Conservation (phyloP, 2,113 vertebrate species). For the Prunella himalayana region DNA sequence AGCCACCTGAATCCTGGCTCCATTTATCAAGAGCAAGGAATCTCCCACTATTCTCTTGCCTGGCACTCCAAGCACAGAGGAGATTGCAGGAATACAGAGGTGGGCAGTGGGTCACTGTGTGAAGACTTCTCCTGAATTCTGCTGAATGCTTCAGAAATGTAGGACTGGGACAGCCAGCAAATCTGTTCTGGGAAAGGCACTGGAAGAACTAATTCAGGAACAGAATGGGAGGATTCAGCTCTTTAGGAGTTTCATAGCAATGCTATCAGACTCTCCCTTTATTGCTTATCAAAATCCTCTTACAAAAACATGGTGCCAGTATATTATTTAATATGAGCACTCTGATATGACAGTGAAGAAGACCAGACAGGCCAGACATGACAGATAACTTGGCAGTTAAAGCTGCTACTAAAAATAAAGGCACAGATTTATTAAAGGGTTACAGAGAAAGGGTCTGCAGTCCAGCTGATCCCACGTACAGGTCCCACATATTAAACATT, state of each 20-base stretch:
- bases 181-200: neutral
- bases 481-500: neutral
- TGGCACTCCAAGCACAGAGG: neutral
- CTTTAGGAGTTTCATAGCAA: neutral
- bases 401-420: conserved; percentile 44
- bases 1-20: neutral
- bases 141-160: neutral
- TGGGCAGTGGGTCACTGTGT: neutral
- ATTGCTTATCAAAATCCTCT: conserved; percentile 29
- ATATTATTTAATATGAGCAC: conserved; percentile 39
- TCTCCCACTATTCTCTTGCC: neutral
- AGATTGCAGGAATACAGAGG: neutral
- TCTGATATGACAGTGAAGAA: conserved; percentile 37
- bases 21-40: neutral
- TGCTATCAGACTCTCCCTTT: neutral
- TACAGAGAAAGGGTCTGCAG: neutral
- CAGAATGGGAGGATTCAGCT: neutral
- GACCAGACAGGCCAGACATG: conserved; percentile 39
- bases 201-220: neutral
- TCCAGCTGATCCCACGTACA: neutral
- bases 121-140: neutral
- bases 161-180: neutral
- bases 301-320: conserved; percentile 28
- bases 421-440: conserved; percentile 38
- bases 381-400: conserved; percentile 22